These are phyloP conservation scores for Myathropa florea DNA, from an alignment of 2,888 invertebrate species.

Conservation along the genomic window DNA sequence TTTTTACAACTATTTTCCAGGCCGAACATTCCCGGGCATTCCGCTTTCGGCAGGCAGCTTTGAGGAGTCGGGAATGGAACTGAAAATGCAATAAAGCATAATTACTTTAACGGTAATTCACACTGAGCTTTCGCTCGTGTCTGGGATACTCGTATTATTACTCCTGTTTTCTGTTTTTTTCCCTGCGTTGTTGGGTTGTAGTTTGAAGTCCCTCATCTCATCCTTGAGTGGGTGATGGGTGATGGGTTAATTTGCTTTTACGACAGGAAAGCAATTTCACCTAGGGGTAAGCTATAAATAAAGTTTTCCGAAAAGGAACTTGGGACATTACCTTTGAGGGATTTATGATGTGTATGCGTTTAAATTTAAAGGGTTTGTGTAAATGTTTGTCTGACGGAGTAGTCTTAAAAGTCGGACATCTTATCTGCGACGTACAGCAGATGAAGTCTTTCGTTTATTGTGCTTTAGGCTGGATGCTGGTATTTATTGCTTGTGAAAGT, in stretches of 20 bases:
- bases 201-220: neutral
- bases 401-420: neutral
- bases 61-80: neutral
- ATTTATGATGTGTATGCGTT: constrained; percentile 1
- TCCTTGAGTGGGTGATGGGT: neutral
- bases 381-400: neutral
- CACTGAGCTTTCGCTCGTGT: neutral
- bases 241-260: neutral
- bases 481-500: neutral
- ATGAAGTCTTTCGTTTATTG: neutral
- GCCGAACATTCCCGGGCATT: neutral
- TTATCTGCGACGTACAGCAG: neutral
- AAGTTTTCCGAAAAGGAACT: neutral
- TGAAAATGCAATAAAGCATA: neutral
- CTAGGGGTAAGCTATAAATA: neutral
- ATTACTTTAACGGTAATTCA: constrained; percentile 15
- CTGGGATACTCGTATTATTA: neutral
- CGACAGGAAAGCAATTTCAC: neutral
- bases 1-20: neutral
- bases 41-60: neutral
- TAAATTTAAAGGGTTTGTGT: neutral
- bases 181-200: neutral
- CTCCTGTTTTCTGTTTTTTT: neutral
- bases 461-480: neutral
- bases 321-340: neutral